A percentile compares a stretch with the other conserved stretches of the same genome.
These are phyloP conservation scores for Actenoides hombroni DNA, from an alignment of 2,113 vertebrate genomes.

Conservation along the genomic window DNA sequence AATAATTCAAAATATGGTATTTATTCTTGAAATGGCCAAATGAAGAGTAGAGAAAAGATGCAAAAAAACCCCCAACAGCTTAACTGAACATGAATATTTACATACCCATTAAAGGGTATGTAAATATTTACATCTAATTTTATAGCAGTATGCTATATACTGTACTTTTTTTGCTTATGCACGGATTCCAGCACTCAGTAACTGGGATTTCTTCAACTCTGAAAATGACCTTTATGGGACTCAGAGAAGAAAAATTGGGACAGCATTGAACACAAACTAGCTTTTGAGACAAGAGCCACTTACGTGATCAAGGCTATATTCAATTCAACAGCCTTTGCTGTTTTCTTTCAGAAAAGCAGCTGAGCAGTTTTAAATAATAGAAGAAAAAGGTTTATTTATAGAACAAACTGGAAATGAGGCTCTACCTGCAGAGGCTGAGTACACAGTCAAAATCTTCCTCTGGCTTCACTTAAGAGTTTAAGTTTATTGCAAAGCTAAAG, in stretches of 20 bases:
- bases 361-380: conserved; percentile 47
- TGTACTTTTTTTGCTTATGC: not conserved
- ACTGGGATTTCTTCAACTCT: conserved; percentile 8
- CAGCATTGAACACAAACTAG: conserved; percentile 1
- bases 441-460: conserved; percentile 31
- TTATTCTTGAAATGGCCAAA: conserved; percentile 20
- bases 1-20: conserved; percentile 29
- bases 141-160: not conserved
- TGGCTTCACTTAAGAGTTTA: conserved; percentile 58
- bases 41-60: conserved; percentile 1
- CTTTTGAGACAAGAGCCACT: conserved; percentile 43
- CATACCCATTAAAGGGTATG: not conserved
- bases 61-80: not conserved
- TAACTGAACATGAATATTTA: not conserved
- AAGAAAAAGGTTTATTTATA: conserved; percentile 57
- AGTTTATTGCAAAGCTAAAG: conserved; percentile 66
- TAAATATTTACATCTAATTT: conserved; percentile 37
- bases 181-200: not conserved
- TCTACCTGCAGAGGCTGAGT: conserved; percentile 66
- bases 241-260: conserved; percentile 19
- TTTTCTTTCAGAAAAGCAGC: conserved; percentile 54
- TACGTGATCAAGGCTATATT: conserved; percentile 9
- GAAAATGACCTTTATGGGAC: conserved; percentile 8
- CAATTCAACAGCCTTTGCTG: conserved; percentile 14
- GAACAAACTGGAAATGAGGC: conserved; percentile 49